These are phyloP conservation scores for Nesoenas mayeri DNA, from an alignment of 2,113 vertebrate genomes.

Conservation along the genomic window DNA sequence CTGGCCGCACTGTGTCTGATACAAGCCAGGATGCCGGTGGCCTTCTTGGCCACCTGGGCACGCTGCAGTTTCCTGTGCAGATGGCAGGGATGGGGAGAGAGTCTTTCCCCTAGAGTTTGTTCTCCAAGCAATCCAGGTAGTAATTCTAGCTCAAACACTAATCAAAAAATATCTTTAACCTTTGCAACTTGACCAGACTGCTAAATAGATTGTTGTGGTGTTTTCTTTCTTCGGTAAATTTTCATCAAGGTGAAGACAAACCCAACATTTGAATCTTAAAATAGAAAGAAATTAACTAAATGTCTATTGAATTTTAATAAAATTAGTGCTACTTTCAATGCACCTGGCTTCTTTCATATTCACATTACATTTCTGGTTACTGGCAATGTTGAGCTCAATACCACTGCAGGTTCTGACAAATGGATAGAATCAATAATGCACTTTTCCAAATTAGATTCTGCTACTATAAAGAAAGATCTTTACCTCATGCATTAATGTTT, in stretches of 20 bases:
- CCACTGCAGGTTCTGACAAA: slow-evolving; percentile 45
- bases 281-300: slow-evolving; percentile 50
- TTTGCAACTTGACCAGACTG: not conserved
- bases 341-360: slow-evolving; percentile 62
- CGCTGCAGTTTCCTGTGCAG: not conserved
- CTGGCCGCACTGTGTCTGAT: no score
- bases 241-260: slow-evolving; percentile 49
- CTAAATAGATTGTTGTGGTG: not conserved
- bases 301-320: slow-evolving; percentile 51
- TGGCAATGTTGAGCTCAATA: slow-evolving; percentile 40
- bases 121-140: not conserved
- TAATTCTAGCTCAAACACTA: not conserved
- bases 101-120: not conserved
- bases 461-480: slow-evolving; percentile 18
- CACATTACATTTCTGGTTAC: slow-evolving; percentile 55
- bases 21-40: no score
- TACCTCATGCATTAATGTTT: not conserved
- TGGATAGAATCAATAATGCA: slow-evolving; percentile 50
- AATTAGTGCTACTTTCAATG: slow-evolving; percentile 45
- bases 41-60: not conserved
- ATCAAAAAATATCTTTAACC: not conserved
- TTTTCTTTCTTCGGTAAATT: slow-evolving; percentile 3
- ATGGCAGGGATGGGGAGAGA: rapidly evolving
- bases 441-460: slow-evolving; percentile 61
- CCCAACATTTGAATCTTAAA: slow-evolving; percentile 27